Conservation (phyloP, 2,888 invertebrate species). For the Drosophila infuscata region DNA sequence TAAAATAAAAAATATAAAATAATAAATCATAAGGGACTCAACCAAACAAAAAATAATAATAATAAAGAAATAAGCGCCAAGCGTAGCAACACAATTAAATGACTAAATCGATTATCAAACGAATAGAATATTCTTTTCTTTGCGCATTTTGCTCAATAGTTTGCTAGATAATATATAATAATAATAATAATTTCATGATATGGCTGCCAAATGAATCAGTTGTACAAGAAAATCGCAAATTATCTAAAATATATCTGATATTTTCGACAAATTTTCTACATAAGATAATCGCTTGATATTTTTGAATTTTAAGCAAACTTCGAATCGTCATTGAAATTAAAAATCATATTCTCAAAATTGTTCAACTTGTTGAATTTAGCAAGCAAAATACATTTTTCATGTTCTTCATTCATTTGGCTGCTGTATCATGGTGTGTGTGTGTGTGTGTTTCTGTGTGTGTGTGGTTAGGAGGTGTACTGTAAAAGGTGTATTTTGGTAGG, state of each 20-base stretch:
- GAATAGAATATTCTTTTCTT: constrained; percentile 6
- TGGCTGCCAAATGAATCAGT: constrained; percentile 10
- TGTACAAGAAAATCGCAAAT: not conserved
- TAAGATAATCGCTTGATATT: not conserved
- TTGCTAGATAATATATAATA: constrained; percentile 13
- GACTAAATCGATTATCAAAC: constrained; percentile 18
- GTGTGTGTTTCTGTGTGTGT: not conserved
- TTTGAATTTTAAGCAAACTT: not conserved
- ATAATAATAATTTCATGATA: constrained; percentile 7
- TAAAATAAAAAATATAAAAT: constrained; percentile 7
- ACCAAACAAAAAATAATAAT: constrained; percentile 8
- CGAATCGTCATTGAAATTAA: not conserved
- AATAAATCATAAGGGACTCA: constrained; percentile 6
- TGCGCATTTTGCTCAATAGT: constrained; percentile 2
- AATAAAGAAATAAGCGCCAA: constrained; percentile 6
- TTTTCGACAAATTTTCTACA: not conserved
- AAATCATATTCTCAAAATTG: not conserved
- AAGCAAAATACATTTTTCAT: not conserved
- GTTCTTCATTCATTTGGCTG: constrained; percentile 10
- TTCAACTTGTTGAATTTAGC: not conserved
- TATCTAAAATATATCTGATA: not conserved
- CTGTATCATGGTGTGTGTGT: constrained; percentile 4
- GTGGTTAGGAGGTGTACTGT: not conserved
- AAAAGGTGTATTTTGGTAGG: constrained; percentile 9
- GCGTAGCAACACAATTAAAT: constrained; percentile 29